Conservation (phyloP, 2,113 vertebrate genomes). For the Typhlomys cinereus region DNA sequence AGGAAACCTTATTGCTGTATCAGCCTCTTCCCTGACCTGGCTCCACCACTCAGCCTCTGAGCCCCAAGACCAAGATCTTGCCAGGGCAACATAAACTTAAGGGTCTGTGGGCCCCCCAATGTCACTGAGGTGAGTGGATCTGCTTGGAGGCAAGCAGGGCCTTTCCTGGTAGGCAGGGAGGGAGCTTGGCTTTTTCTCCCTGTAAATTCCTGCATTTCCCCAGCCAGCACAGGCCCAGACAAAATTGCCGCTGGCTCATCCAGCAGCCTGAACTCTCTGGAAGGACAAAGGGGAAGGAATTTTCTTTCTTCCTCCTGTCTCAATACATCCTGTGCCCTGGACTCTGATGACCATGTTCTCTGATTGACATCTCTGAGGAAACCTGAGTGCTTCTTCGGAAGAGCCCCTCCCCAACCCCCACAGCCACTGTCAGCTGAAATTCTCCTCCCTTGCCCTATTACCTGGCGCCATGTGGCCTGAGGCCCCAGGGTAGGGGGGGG, state of each 20-base stretch:
- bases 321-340: not conserved
- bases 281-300: not conserved
- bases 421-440: not conserved
- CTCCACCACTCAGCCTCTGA: not conserved
- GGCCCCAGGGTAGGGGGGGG: no score
- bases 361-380: not conserved
- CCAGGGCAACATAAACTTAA: not conserved
- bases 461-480: not conserved
- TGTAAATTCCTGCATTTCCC: not conserved
- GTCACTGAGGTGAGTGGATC: not conserved
- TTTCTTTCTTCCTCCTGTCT: not conserved
- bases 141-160: not conserved
- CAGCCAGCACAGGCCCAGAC: not conserved
- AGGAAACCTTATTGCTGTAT: not conserved
- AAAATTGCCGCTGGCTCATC: not conserved
- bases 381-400: not conserved
- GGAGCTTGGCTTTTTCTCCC: not conserved
- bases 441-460: not conserved
- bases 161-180: not conserved
- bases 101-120: not conserved
- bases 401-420: not conserved
- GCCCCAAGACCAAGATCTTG: not conserved
- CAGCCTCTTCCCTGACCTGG: fast-evolving
- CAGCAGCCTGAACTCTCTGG: not conserved
- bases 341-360: not conserved